Percentiles rank a stretch among this genome's conserved stretches.
Conservation (phyloP, 2,113 vertebrate genomes). For the Neodontobutis hainanensis region DNA sequence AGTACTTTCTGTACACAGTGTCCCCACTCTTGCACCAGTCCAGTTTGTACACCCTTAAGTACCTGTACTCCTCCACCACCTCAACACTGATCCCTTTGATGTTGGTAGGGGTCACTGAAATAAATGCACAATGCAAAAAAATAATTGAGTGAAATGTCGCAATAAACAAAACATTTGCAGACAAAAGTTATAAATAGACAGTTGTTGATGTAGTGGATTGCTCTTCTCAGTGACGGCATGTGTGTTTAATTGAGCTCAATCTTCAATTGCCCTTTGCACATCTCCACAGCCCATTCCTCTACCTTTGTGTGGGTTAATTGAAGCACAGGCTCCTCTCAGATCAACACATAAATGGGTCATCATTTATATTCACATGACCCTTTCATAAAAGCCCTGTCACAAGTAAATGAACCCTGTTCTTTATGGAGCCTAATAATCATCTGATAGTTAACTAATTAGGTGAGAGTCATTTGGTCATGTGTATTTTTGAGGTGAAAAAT, state of each 20-base stretch:
- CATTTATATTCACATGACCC: constrained; percentile 52
- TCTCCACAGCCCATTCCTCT: constrained; percentile 16
- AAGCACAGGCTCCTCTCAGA: constrained; percentile 39
- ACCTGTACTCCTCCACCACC: too few relatives aligned
- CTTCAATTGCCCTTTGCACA: constrained; percentile 29
- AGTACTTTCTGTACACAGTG: too few relatives aligned
- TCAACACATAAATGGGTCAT: constrained; percentile 31
- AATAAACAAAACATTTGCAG: too few relatives aligned
- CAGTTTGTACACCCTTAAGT: too few relatives aligned
- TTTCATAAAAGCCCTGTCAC: constrained; percentile 55
- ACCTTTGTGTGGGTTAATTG: constrained; percentile 55
- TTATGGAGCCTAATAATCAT: constrained; percentile 49
- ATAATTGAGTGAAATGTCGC: too few relatives aligned
- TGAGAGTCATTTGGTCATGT: constrained; percentile 35
- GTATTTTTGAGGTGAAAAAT: constrained; percentile 21
- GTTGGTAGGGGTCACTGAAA: too few relatives aligned
- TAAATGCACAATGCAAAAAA: too few relatives aligned
- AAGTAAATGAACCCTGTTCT: constrained; percentile 44
- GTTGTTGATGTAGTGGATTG: constrained; percentile 19
- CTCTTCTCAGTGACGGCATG: constrained; percentile 19
- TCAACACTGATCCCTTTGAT: too few relatives aligned
- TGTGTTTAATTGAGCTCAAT: constrained; percentile 57
- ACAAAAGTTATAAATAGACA: constrained; percentile 8
- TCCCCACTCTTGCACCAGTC: too few relatives aligned
- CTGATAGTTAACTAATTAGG: constrained; percentile 37